These are phyloP conservation scores for Amazona ochrocephala DNA, from an alignment of 2,797 vertebrate species.

Conservation along the genomic window DNA sequence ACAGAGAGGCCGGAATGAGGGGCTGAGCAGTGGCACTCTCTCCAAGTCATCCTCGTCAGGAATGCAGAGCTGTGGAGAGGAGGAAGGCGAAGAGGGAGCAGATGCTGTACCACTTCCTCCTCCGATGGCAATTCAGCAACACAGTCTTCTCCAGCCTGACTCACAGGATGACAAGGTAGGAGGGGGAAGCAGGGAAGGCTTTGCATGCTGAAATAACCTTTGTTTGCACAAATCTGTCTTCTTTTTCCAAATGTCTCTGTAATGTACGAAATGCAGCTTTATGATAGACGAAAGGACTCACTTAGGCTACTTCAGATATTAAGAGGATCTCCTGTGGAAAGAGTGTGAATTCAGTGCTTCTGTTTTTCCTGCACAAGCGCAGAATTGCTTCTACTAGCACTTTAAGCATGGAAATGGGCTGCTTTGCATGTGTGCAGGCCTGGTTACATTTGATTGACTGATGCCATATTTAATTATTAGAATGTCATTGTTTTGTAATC, in stretches of 20 bases:
- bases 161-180: slow-evolving; percentile 97
- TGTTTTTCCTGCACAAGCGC: not conserved
- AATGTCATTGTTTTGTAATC: not conserved
- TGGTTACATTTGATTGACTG: not conserved
- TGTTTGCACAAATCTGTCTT: not conserved
- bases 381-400: not conserved
- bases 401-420: not conserved
- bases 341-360: not conserved
- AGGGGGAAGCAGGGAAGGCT: not conserved
- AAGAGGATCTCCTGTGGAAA: not conserved
- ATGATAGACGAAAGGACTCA: not conserved
- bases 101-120: slow-evolving; percentile 95
- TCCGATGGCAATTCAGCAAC: slow-evolving; percentile 99
- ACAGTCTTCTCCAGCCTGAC: slow-evolving; percentile 96
- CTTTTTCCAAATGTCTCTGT: not conserved
- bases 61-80: slow-evolving; percentile 99
- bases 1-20: slow-evolving; percentile 96
- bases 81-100: slow-evolving; percentile 95
- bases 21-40: slow-evolving; percentile 94
- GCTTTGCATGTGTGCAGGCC: not conserved
- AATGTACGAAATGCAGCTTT: not conserved
- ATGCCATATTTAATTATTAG: not conserved
- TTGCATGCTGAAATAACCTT: not conserved
- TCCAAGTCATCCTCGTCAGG: slow-evolving; percentile 98
- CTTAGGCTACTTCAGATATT: not conserved